These are phyloP conservation scores for Allolobophora icterica DNA, from an alignment of 2,888 invertebrate genomes.

Conservation along the genomic window DNA sequence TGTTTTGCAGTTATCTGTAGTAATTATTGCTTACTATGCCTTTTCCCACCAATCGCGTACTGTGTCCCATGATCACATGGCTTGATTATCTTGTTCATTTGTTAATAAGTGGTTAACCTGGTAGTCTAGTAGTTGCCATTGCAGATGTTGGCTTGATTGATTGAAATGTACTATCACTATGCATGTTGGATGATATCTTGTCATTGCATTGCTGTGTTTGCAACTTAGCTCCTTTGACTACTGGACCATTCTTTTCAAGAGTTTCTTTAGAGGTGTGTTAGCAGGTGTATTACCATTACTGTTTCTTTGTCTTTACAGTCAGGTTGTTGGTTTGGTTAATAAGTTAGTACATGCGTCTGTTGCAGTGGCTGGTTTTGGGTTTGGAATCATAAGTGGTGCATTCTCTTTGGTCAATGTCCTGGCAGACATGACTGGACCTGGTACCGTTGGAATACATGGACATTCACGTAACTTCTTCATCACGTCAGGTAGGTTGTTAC, in stretches of 20 bases:
- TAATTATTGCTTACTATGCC: too few species aligned
- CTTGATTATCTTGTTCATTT: too few species aligned
- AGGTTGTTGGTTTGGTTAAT: neutral
- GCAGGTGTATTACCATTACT: neutral
- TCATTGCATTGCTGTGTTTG: neutral
- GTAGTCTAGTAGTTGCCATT: too few species aligned
- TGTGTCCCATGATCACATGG: too few species aligned
- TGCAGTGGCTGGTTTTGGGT: slow-evolving; percentile 89
- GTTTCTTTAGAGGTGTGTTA: neutral
- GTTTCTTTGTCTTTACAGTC: neutral
- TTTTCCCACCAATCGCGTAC: too few species aligned
- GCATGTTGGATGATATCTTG: neutral
- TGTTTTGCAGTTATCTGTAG: too few species aligned
- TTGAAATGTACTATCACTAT: too few species aligned
- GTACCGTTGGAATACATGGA: slow-evolving; percentile 85
- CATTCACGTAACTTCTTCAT: slow-evolving; percentile 88
- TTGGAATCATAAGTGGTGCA: slow-evolving; percentile 92
- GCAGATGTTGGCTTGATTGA: too few species aligned
- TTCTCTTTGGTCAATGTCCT: slow-evolving; percentile 93
- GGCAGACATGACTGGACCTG: slow-evolving; percentile 92
- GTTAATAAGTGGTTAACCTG: too few species aligned
- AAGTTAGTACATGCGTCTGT: neutral
- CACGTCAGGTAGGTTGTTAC: slow-evolving; percentile 73
- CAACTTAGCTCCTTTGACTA: neutral
- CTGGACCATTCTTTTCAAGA: neutral